A percentile compares a stretch with the other conserved stretches of the same genome.
These are phyloP conservation scores for Scrobipalpa costella DNA, from an alignment of 2,888 invertebrate species.

Conservation along the genomic window DNA sequence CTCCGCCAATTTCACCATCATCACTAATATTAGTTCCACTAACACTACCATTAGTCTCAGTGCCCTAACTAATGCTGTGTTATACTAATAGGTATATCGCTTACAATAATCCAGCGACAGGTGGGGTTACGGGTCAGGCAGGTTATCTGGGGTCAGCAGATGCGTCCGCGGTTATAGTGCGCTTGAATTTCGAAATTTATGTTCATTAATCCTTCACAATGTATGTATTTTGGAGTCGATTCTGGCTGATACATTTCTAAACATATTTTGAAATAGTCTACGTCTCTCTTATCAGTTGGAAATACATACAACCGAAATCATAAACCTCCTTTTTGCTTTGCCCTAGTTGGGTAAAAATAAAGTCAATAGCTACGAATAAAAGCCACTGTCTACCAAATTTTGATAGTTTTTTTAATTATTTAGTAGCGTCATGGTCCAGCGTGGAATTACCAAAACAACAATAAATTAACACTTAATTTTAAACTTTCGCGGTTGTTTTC, in stretches of 20 bases:
- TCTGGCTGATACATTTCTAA: neutral
- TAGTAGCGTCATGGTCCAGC: too few species aligned
- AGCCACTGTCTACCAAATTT: too few species aligned
- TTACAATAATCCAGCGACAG: slow-evolving; percentile 68
- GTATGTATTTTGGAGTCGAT: neutral
- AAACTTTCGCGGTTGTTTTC: too few species aligned
- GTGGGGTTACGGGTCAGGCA: slow-evolving; percentile 64
- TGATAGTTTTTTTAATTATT: too few species aligned
- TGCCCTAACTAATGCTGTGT: neutral
- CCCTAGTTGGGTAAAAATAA: too few species aligned
- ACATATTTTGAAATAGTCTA: neutral
- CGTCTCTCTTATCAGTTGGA: too few species aligned
- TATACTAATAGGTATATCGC: slow-evolving; percentile 58
- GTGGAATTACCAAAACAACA: too few species aligned
- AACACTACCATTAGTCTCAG: slow-evolving; percentile 11
- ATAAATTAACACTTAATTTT: too few species aligned
- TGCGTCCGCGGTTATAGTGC: slow-evolving; percentile 53
- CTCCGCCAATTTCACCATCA: slow-evolving; percentile 8
- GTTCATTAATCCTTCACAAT: neutral
- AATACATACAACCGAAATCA: too few species aligned
- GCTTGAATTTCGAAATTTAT: slow-evolving; percentile 1
- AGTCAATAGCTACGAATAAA: too few species aligned
- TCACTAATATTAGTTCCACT: slow-evolving; percentile 23
- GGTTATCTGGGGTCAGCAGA: slow-evolving; percentile 70
- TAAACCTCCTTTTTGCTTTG: too few species aligned